Percentiles rank a stretch among this genome's conserved stretches.
Conservation (phyloP, 2,888 invertebrate genomes). For the Eristalis arbustorum region DNA sequence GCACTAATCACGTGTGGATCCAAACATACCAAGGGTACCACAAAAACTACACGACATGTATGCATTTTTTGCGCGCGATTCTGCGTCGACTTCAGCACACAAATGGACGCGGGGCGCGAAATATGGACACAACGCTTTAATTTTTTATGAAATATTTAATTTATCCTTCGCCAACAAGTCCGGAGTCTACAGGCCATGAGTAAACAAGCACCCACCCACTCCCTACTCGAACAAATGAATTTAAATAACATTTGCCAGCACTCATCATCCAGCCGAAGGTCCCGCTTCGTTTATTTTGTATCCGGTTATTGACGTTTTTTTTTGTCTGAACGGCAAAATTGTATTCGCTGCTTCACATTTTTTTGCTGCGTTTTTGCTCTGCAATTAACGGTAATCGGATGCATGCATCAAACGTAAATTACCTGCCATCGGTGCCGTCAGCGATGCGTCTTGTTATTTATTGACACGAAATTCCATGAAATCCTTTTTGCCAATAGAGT, state of each 20-base stretch:
- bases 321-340: background rate
- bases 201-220: background rate
- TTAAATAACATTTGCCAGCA: background rate
- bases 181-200: background rate
- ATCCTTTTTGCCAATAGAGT: conserved; percentile 4
- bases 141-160: conserved; percentile 18
- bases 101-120: background rate
- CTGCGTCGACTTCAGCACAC: background rate
- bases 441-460: conserved; percentile 38
- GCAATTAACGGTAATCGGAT: conserved; percentile 43
- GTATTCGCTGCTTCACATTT: background rate
- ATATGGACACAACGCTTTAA: background rate
- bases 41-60: background rate
- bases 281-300: background rate
- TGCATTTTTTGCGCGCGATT: background rate
- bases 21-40: background rate
- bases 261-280: background rate
- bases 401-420: conserved; percentile 51
- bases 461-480: background rate
- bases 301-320: background rate
- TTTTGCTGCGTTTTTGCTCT: background rate
- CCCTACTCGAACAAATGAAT: background rate
- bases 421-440: conserved; percentile 51
- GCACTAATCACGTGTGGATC: background rate
- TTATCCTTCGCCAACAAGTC: background rate